Evolutionary conservation across 2,888 invertebrate species (phyloP).

Genomic region (Maniola hyperantus): DNA sequence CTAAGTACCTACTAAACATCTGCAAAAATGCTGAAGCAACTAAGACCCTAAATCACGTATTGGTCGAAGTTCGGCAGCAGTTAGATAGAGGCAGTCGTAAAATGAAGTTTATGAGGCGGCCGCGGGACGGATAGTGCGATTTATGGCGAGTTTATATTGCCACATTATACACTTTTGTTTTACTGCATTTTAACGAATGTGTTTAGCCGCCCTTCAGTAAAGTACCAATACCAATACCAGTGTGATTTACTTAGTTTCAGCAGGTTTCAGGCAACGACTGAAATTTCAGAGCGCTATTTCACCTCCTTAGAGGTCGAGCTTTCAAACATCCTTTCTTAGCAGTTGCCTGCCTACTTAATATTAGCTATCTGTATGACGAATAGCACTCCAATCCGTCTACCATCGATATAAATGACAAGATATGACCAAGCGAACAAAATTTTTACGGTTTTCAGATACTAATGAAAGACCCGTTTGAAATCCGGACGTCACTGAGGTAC

Average conservation of each 20-base stretch:
- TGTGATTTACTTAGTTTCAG: neutral
- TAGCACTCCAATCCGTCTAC: too few relatives aligned
- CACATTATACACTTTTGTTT: constrained; percentile 34
- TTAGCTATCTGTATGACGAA: too few relatives aligned
- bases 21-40: constrained; percentile 19
- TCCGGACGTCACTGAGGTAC: too few relatives aligned
- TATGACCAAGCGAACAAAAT: too few relatives aligned
- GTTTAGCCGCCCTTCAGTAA: neutral
- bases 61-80: constrained; percentile 31
- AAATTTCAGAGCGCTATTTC: neutral
- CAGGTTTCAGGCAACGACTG: neutral
- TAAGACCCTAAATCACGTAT: constrained; percentile 34
- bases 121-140: constrained; percentile 36
- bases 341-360: too few relatives aligned
- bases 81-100: constrained; percentile 38
- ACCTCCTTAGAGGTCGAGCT: too few relatives aligned
- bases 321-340: too few relatives aligned
- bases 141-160: constrained; percentile 41
- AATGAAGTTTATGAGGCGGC: constrained; percentile 36
- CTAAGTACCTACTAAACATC: constrained; percentile 22
- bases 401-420: too few relatives aligned
- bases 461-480: too few relatives aligned
- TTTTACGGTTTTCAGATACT: too few relatives aligned
- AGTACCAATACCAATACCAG: neutral
- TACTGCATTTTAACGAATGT: constrained; percentile 23